Base-by-base conservation (phyloP, 1,140 invertebrate species). In the Scaptomyza hsui region DNA sequence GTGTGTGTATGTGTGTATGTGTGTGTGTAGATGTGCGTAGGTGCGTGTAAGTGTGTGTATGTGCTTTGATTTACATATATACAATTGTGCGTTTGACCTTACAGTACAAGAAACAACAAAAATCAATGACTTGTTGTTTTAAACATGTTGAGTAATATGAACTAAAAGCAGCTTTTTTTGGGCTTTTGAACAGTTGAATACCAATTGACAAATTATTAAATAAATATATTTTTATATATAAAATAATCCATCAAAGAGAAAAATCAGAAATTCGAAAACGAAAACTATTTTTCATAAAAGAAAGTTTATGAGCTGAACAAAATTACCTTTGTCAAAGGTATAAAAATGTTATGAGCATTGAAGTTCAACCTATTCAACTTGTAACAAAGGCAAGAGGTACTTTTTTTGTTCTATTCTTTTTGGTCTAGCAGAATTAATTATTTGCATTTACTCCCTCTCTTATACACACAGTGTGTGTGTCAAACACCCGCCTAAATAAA, bases 81-180 rank as follows among this genome's bases (percentile, higher is more conserved):
- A 37, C 10, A 37, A 18, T 21, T 19, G 37, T 45, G 41, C 19
- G 42, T 48, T 44, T 63, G 21, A 18, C 57, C 47, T 13, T 10
- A 29, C 10, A 19, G 41, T 16, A 26, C 41, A 53, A 16, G 55
- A n/a, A 52, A 47, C 3, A 61, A 52, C 21, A 37, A 60, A 24
- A 44, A 42, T 3, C 41, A 53, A 29, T 62, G 45, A 44, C 37
- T 53, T 69, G 48, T 45, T 61, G 39, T 62, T 37, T 29, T 26
- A 29, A 4, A 32, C 48, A 42, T 53, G 48, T 53, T 37, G n/a
- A 19, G 9, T 21, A 6, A 16, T 24, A 53, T 39, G 19, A n/a
- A 45, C 4, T 6, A 45, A 16, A 1, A 6, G 4, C 15, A 9
- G n/a, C 6, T 29, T n/a, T 6, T 2, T 7, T 26, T 26, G 1